Percentiles rank a stretch among this genome's conserved stretches.
These are phyloP conservation scores for Metopolophium dirhodum DNA, from an alignment of 1,140 invertebrate species.

Conservation along the genomic window DNA sequence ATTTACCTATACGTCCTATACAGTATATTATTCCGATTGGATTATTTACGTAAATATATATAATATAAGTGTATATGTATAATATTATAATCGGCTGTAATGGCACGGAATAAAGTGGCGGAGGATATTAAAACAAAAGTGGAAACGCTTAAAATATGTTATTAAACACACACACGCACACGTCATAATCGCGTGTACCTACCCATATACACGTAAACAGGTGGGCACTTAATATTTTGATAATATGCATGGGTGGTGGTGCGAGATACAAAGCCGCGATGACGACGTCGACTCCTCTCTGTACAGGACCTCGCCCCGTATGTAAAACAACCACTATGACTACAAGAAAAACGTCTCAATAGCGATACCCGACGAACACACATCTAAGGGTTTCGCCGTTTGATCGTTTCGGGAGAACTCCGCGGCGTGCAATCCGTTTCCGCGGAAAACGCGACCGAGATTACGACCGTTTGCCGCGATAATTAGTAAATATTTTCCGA, in stretches of 20 bases:
- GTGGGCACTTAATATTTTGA: neutral
- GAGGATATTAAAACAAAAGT: neutral
- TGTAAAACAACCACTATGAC: neutral
- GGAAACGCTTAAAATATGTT: neutral
- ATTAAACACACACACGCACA: neutral
- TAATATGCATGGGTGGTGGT: neutral
- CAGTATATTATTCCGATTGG: neutral
- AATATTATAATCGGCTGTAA: neutral
- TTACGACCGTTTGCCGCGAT: neutral
- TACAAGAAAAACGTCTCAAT: neutral
- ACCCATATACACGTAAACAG: too few species aligned
- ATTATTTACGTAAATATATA: neutral
- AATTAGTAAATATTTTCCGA: constrained; percentile 11
- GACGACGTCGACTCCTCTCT: neutral
- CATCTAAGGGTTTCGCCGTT: neutral
- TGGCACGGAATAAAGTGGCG: neutral
- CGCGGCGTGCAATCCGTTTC: neutral
- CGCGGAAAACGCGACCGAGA: neutral
- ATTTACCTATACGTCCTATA: neutral
- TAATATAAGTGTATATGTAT: neutral
- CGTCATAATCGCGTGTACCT: too few species aligned
- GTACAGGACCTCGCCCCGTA: neutral
- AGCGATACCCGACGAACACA: neutral
- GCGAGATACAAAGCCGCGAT: neutral
- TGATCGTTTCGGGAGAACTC: neutral